A percentile compares a stretch with the other conserved stretches of the same genome.
phyloP scores from a whole-genome alignment of 2,113 vertebrate genomes.

The Vombatus ursinus region DNA sequence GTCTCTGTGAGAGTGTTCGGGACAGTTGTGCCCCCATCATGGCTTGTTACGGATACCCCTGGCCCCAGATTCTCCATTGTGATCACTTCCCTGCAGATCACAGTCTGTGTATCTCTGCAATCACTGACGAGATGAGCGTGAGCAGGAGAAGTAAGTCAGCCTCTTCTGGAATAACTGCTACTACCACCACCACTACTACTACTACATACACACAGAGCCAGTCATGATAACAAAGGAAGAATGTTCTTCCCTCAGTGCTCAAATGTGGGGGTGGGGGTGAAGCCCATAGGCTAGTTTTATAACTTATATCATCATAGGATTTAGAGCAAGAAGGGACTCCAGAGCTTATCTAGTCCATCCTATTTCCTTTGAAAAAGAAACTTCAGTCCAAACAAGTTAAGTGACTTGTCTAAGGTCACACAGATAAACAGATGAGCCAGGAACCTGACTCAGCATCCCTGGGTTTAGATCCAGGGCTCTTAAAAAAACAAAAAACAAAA shows the following conservation, averaged over 20 bases:
- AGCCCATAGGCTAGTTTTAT: neutral
- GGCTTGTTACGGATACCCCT: slow-evolving; percentile 89
- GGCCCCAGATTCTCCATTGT: slow-evolving; percentile 89
- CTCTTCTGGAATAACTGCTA: neutral
- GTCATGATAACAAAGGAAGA: neutral
- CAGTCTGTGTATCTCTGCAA: slow-evolving; percentile 87
- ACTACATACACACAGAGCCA: neutral
- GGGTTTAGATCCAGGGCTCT: neutral
- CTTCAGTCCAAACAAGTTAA: neutral
- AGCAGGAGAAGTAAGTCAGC: slow-evolving; percentile 80
- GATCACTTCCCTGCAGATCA: slow-evolving; percentile 88
- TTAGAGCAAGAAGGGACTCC: neutral
- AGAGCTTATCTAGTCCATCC: neutral
- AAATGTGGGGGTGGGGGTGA: neutral
- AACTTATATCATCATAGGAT: neutral
- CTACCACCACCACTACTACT: no score
- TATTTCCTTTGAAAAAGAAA: no score
- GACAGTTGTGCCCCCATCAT: slow-evolving; percentile 89
- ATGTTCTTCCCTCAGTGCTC: neutral
- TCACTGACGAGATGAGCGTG: slow-evolving; percentile 69
- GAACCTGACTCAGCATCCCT: neutral
- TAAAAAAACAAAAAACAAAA: no score
- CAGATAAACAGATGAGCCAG: neutral
- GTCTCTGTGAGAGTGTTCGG: slow-evolving; percentile 87
- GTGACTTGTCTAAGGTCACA: no score